These are phyloP conservation scores for Onychostruthus taczanowskii DNA, from an alignment of 2,113 vertebrate species.

Conservation along the genomic window DNA sequence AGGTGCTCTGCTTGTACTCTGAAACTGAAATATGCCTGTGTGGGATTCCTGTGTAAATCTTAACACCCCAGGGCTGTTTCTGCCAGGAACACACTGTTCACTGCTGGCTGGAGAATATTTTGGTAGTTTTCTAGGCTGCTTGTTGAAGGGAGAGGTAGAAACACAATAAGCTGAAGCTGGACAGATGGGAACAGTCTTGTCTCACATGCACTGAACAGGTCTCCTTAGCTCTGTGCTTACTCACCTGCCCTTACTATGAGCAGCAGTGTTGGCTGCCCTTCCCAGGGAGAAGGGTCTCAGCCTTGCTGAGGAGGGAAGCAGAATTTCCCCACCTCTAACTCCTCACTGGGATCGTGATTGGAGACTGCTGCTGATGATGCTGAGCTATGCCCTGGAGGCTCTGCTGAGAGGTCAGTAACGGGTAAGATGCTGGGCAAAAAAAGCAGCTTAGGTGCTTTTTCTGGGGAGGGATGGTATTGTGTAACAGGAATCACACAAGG, in stretches of 20 bases:
- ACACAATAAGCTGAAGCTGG: background rate
- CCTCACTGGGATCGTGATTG: fast-evolving
- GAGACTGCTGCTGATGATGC: fast-evolving
- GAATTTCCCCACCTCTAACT: background rate
- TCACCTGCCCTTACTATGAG: background rate
- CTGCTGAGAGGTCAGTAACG: background rate
- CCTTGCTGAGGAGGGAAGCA: background rate
- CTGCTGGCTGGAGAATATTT: background rate
- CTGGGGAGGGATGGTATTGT: background rate
- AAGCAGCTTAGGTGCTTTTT: background rate
- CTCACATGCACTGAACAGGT: fast-evolving
- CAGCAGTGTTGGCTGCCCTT: background rate
- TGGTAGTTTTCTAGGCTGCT: background rate
- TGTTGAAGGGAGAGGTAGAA: background rate
- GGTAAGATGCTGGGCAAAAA: background rate
- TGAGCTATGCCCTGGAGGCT: fast-evolving
- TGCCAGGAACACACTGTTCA: background rate
- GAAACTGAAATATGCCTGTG: background rate
- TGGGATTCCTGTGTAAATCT: background rate
- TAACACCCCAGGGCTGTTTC: background rate
- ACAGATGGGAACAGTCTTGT: background rate
- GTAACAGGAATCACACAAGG: background rate
- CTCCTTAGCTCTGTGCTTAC: background rate
- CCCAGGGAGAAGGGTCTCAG: background rate
- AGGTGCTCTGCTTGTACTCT: background rate